Evolutionary conservation across 2,113 vertebrate species (phyloP), one percentile per base, ranked within the genome.

Genomic region (Cinclus mexicanus): DNA sequence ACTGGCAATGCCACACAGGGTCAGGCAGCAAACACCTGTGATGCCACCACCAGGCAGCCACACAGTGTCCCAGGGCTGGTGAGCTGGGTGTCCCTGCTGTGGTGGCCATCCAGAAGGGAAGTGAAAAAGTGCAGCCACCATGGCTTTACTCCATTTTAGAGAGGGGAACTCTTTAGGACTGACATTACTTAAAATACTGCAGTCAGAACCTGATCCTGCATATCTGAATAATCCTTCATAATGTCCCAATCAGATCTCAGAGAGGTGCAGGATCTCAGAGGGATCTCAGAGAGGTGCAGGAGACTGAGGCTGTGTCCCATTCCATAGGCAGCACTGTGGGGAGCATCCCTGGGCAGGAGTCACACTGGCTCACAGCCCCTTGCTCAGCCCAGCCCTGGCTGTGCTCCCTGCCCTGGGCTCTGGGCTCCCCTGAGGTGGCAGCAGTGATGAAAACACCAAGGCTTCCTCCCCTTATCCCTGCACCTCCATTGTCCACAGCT

Each of bases 361-460:
- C 20, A 11, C 29, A 6, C 1, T 2, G 0, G 2, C 10, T 14
- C 26, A 9, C 55, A 44, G 29, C 26, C 28, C 25, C 6, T 3
- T 12, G 44, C 63, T 39, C 47, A 53, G n/a, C 59, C 18, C 47
- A 87, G 60, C 61, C 29, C 75, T 8, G 59, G 8, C 59, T 74
- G 49, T 2, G 2, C 41, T 29, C 28, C 25, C 35, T 24, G 61
- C 33, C 35, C 63, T 3, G 22, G 26, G 28, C n/a, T 71, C 55
- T 10, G 35, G 52, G n/a, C 39, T 80, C 37, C 19, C 14, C 47
- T 19, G 2, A 0, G 24, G 25, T 11, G 20, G 47, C n/a, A 68
- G 39, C 55, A 61, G 60, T 0, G 3, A 90, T 69, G 35, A 41
- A 28, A 75, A 22, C 0, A 6, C 11, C 35, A 50, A 29, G 8